A percentile compares a stretch with the other conserved stretches of the same genome.
Evolutionary conservation across 2,888 invertebrate genomes (phyloP).

Genomic region (Nematopogon swammerdamellus): DNA sequence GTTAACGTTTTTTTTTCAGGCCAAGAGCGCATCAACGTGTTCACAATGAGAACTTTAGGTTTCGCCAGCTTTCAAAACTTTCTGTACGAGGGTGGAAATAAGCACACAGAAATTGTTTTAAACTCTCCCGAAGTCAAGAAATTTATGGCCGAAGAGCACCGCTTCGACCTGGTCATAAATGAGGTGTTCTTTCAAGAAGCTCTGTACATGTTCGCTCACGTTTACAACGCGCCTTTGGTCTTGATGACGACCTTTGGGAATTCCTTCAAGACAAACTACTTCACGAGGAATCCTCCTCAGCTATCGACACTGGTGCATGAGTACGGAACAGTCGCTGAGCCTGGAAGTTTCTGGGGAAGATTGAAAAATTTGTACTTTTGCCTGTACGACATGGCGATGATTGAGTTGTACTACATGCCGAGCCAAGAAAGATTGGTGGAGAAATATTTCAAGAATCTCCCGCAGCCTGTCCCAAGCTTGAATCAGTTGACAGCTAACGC

Average conservation of each 20-base stretch:
- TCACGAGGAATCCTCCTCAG: conserved; percentile 11
- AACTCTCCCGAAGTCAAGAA: conserved; percentile 11
- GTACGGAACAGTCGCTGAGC: conserved; percentile 6
- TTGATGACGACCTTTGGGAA: conserved; percentile 12
- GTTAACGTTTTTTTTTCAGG: conserved; percentile 6
- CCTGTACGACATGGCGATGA: conserved; percentile 35
- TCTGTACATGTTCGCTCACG: conserved; percentile 12
- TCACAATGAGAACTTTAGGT: conserved; percentile 6
- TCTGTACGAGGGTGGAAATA: conserved; percentile 3
- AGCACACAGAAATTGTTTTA: conserved; percentile 7
- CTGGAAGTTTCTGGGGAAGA: conserved; percentile 10
- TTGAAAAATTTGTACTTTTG: conserved; percentile 7
- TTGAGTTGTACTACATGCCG: conserved; percentile 33
- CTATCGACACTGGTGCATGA: conserved; percentile 11
- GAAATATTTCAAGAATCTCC: conserved; percentile 31
- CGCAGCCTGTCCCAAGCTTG: conserved; percentile 32
- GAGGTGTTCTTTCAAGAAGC: conserved; percentile 12
- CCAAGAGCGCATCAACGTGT: conserved; percentile 7
- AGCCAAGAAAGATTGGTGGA: conserved; percentile 31
- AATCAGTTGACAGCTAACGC: conserved; percentile 34
- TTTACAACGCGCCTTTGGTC: conserved; percentile 11
- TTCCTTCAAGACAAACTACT: conserved; percentile 10
- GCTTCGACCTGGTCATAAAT: conserved; percentile 10
- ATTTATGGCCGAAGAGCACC: conserved; percentile 10
- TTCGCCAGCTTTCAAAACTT: conserved; percentile 8